A percentile compares a stretch with the other conserved stretches of the same genome.
These are phyloP conservation scores for Stegostoma tigrinum DNA, from an alignment of 2,113 vertebrate species.

Conservation along the genomic window DNA sequence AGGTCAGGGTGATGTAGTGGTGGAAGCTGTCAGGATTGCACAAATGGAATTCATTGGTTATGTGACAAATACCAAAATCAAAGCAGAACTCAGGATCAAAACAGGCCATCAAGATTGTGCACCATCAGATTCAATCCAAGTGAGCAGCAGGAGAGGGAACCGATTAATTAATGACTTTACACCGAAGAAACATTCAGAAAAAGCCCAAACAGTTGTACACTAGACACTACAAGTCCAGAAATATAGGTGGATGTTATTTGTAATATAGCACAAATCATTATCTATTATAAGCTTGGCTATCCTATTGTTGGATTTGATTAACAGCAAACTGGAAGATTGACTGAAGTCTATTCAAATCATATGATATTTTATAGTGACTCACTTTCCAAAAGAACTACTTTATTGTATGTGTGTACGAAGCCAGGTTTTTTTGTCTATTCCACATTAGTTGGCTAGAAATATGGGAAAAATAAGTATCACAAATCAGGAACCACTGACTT, in stretches of 20 bases:
- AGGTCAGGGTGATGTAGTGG: not conserved
- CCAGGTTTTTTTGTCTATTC: too few species aligned
- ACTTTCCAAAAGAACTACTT: too few species aligned
- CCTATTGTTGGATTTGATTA: too few species aligned
- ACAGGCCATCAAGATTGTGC: not conserved
- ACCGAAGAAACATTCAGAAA: not conserved
- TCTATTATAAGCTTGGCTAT: too few species aligned
- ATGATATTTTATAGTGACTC: too few species aligned
- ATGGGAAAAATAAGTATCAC: too few species aligned
- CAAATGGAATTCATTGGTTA: not conserved
- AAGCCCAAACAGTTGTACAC: not conserved
- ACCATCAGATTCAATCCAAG: not conserved
- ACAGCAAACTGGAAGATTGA: too few species aligned
- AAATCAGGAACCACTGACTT: too few species aligned
- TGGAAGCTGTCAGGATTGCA: not conserved
- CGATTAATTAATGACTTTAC: not conserved
- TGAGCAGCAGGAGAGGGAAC: not conserved
- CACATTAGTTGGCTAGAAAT: too few species aligned
- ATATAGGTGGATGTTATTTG: not conserved
- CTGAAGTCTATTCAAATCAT: too few species aligned
- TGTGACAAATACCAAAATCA: not conserved
- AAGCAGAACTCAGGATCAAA: not conserved
- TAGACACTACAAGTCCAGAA: not conserved
- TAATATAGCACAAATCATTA: too few species aligned
- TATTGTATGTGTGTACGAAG: too few species aligned